Percentiles rank a stretch among this genome's conserved stretches.
Evolutionary conservation across 2,113 vertebrate genomes (phyloP).

Genomic region (Megaceryle maxima): DNA sequence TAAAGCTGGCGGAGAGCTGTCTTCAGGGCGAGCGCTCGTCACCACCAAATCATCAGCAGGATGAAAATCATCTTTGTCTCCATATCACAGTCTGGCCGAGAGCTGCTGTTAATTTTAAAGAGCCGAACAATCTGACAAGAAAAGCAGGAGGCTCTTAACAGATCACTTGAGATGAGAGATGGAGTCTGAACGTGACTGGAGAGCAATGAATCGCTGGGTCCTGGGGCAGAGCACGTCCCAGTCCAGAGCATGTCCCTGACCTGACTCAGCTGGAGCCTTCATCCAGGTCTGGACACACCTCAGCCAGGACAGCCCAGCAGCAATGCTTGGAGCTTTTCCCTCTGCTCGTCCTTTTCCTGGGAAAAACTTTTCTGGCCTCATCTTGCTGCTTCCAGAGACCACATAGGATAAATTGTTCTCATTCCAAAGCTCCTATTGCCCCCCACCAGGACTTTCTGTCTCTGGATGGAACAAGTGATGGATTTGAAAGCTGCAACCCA

Average conservation of each 20-base stretch:
- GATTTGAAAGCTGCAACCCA: not conserved
- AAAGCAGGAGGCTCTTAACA: not conserved
- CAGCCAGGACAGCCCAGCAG: not conserved
- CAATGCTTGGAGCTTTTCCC: not conserved
- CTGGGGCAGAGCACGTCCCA: not conserved
- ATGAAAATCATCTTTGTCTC: not conserved
- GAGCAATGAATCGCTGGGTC: not conserved
- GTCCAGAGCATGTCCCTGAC: no score
- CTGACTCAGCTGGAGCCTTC: not conserved
- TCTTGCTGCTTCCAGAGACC: not conserved
- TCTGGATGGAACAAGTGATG: not conserved
- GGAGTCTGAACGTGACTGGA: not conserved
- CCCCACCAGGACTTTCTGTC: accelerated
- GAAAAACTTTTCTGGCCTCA: not conserved
- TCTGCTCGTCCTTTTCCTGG: not conserved
- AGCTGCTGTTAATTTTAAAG: not conserved
- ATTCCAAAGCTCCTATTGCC: accelerated
- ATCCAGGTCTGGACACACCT: accelerated
- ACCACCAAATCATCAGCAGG: not conserved
- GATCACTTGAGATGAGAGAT: not conserved
- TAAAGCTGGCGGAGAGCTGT: not conserved
- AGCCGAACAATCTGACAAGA: not conserved
- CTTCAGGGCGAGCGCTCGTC: not conserved
- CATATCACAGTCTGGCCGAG: not conserved
- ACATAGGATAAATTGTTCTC: not conserved